Percentiles rank a stretch among this genome's conserved stretches.
These are phyloP conservation scores for Halichondria panicea DNA, from an alignment of 37 sponge, comb jelly and placozoan genomes.

Conservation along the genomic window DNA sequence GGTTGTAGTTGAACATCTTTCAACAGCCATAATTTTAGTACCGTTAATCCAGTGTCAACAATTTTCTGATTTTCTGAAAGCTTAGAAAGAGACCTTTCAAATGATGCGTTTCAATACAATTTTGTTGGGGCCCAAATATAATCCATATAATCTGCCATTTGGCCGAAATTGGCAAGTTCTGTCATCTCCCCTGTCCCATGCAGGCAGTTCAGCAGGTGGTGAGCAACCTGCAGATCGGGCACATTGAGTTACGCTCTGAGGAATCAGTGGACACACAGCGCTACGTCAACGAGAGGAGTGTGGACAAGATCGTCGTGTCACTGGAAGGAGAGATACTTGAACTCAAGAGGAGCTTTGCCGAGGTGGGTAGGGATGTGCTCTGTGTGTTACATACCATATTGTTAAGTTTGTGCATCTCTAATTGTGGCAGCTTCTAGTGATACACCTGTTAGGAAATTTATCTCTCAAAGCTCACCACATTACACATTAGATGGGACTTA, in stretches of 20 bases:
- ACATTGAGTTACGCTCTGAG: conserved; percentile 93
- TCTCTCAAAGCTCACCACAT: background rate
- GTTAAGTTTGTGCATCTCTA: background rate
- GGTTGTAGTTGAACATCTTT: too few relatives aligned
- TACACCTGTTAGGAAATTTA: background rate
- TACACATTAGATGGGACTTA: background rate
- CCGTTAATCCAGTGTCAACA: too few relatives aligned
- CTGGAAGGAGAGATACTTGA: conserved; percentile 81
- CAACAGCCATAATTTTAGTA: too few relatives aligned
- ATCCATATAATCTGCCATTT: background rate
- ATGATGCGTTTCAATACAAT: too few relatives aligned
- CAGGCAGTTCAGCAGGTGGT: conserved; percentile 96
- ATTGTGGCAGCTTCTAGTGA: background rate
- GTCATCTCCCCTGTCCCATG: background rate
- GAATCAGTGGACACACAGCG: conserved; percentile 92
- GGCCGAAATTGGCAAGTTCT: too few relatives aligned
- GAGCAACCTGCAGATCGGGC: conserved; percentile 84
- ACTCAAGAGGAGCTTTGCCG: conserved; percentile 57
- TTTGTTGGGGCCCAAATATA: background rate
- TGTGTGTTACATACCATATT: background rate
- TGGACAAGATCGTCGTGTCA: conserved; percentile 86
- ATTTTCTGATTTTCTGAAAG: too few relatives aligned
- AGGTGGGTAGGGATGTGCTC: conserved; percentile 26
- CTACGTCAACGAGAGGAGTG: conserved; percentile 83
- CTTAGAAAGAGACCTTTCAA: too few relatives aligned